These are phyloP conservation scores for Protobothrops flavoviridis DNA, from an alignment of 2,113 vertebrate genomes.

Conservation along the genomic window DNA sequence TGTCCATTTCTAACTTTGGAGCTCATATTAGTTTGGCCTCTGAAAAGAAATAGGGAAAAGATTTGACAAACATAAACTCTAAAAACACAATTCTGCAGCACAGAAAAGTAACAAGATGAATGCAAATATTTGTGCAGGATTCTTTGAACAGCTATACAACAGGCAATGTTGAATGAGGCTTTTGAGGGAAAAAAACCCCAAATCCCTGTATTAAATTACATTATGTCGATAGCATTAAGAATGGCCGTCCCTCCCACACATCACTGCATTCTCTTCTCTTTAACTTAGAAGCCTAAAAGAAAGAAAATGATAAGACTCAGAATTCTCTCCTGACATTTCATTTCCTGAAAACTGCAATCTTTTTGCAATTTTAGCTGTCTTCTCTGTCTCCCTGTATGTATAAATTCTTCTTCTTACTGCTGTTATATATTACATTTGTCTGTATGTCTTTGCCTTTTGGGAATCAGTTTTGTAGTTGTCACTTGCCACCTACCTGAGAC, in stretches of 20 bases:
- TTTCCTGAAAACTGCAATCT: background rate
- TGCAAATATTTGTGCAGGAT: slow-evolving; percentile 10
- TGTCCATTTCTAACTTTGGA: background rate
- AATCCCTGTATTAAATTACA: background rate
- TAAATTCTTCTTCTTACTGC: background rate
- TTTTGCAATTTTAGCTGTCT: background rate
- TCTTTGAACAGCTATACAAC: slow-evolving; percentile 17
- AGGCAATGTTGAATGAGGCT: slow-evolving; percentile 7
- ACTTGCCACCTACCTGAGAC: background rate
- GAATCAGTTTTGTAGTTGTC: background rate
- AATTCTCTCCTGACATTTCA: background rate
- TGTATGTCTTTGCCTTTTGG: background rate
- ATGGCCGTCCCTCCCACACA: background rate
- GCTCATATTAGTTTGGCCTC: background rate
- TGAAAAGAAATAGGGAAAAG: background rate
- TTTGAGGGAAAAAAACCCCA: background rate
- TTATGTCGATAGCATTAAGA: background rate
- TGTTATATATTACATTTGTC: background rate
- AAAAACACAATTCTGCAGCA: background rate
- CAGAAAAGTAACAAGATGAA: background rate
- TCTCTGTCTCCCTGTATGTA: background rate
- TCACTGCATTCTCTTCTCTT: accelerated
- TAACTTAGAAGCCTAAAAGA: background rate
- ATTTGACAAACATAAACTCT: background rate
- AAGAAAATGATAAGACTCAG: background rate